Conservation (phyloP, 2,888 invertebrate species). For the Meliscaeva auricollis region DNA sequence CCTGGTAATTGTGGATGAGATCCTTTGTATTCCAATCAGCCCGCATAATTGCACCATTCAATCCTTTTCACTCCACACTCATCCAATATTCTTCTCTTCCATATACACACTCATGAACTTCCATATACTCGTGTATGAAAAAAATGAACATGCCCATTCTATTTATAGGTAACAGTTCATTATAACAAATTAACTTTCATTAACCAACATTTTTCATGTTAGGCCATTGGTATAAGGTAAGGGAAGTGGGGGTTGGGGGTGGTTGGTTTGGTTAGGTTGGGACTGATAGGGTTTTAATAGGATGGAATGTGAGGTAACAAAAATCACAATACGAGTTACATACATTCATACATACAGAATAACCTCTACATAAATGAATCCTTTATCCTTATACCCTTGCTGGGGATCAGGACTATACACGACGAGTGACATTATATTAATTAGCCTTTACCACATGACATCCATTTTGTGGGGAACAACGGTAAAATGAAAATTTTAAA, state of each 20-base stretch:
- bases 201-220: slow-evolving; percentile 49
- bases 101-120: background rate
- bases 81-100: background rate
- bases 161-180: slow-evolving; percentile 38
- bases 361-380: no score
- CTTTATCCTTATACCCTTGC: slow-evolving; percentile 28
- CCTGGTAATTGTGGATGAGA: slow-evolving; percentile 30
- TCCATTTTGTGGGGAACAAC: slow-evolving; percentile 55
- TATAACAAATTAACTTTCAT: slow-evolving; percentile 64
- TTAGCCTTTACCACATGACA: slow-evolving; percentile 72
- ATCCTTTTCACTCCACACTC: background rate
- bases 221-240: slow-evolving; percentile 33
- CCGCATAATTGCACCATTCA: slow-evolving; percentile 44
- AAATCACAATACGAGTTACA: slow-evolving; percentile 41
- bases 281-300: no score
- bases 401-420: no score
- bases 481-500: slow-evolving; percentile 65
- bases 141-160: background rate
- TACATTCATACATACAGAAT: no score
- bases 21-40: slow-evolving; percentile 29
- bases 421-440: slow-evolving; percentile 68
- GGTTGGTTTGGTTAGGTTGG: background rate
- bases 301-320: no score
- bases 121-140: background rate
- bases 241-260: no score